Base-by-base conservation (phyloP, 2,113 vertebrate species). In the Ictalurus furcatus region DNA sequence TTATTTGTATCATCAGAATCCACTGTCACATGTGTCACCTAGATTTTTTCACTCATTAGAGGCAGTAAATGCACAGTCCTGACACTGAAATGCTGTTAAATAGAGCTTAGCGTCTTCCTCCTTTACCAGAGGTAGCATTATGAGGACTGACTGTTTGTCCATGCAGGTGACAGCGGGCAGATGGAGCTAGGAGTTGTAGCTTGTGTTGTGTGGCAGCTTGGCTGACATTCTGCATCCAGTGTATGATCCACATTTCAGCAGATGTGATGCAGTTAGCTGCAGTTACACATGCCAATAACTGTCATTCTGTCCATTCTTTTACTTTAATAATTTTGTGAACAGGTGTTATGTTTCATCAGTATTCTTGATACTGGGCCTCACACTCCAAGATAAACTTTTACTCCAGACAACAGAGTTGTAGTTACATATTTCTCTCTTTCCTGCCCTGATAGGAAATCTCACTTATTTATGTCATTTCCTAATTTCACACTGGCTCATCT, bases 261-360 rank as follows among this genome's bases (percentile, higher is more conserved):
- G 44, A n/a, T 13, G 5, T 79, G 76, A 79, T 54, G 76, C 76
- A 79, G 25, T 79, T 79, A 54, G 25, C 25, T 4, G n/a, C 16
- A 59, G 30, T 40, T 83, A 34, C 81, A 61, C 48, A 81, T 81
- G 52, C 78, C 78, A 81, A 56, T 83, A 83, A 83, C 30, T 83
- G 81, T 59, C 54, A 61, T 54, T 81, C 52, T 56, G 52, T 79
- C 44, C 44, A 48, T n/a, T 56, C 2, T 52, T n/a, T 54, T 58
- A 58, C 79, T 82, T 34, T 59, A 19, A 54, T 52, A 52, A 79
- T 79, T 79, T 79, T 56, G 28, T 56, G 19, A 83, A 83, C 58
- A 25, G 58, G 2, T 83, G 34, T 37, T 83, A 14, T 37, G 34
- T 82, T 59, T 8, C 30, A 59, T 58, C 54, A 37, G 40, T 1